phyloP scores from a whole-genome alignment of 2,888 invertebrate genomes.

The Sycophila texana region DNA sequence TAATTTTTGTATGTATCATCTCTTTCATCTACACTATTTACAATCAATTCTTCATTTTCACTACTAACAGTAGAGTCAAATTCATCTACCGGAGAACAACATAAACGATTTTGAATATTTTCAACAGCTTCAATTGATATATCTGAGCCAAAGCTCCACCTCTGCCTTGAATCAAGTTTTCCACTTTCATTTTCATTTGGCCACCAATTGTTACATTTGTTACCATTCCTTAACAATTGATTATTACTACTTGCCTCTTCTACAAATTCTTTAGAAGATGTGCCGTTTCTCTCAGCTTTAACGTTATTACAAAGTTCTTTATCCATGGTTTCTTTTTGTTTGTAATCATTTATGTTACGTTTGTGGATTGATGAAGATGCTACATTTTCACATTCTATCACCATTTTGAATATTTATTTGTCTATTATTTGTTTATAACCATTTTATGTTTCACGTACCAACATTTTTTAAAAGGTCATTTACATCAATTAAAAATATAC shows the following conservation, averaged over 20 bases:
- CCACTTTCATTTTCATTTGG: slow-evolving; percentile 38
- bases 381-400: slow-evolving; percentile 23
- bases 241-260: slow-evolving; percentile 32
- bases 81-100: slow-evolving; percentile 57
- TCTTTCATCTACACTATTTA: slow-evolving; percentile 51
- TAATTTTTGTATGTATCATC: slow-evolving; percentile 51
- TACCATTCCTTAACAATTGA: slow-evolving; percentile 27
- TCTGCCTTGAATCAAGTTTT: slow-evolving; percentile 51
- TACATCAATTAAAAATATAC: neutral
- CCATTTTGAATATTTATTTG: slow-evolving; percentile 9
- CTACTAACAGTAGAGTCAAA: slow-evolving; percentile 55
- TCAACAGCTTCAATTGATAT: slow-evolving; percentile 53
- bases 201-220: slow-evolving; percentile 42
- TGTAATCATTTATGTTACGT: slow-evolving; percentile 15
- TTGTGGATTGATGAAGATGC: slow-evolving; percentile 1
- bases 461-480: slow-evolving; percentile 10
- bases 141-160: slow-evolving; percentile 57
- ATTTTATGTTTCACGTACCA: neutral
- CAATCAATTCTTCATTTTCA: slow-evolving; percentile 56
- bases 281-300: slow-evolving; percentile 16
- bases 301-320: slow-evolving; percentile 32
- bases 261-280: slow-evolving; percentile 22
- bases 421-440: neutral
- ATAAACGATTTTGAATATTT: slow-evolving; percentile 53
- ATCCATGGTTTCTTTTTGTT: slow-evolving; percentile 40